Evolutionary conservation across 2,888 invertebrate species (phyloP).

Genomic region (Conchocele bisecta): DNA sequence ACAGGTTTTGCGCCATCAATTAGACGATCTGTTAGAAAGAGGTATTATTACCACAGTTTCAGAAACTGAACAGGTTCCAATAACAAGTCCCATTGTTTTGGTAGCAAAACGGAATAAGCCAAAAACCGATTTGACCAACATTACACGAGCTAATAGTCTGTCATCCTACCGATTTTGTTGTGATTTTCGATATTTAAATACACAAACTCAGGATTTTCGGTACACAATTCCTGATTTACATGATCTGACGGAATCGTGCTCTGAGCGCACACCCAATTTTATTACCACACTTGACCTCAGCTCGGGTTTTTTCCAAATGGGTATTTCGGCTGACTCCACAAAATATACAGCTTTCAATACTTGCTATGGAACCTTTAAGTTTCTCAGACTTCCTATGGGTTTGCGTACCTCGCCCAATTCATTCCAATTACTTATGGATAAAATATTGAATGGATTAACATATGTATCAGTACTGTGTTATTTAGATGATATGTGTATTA

Average conservation of each 20-base stretch:
- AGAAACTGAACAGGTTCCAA: slow-evolving; percentile 23
- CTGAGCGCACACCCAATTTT: slow-evolving; percentile 30
- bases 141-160: slow-evolving; percentile 23
- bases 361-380: slow-evolving; percentile 48
- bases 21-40: slow-evolving; percentile 27
- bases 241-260: slow-evolving; percentile 40
- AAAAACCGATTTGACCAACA: slow-evolving; percentile 5
- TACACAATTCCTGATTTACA: slow-evolving; percentile 39
- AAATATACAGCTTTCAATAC: slow-evolving; percentile 50
- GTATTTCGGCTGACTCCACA: slow-evolving; percentile 15
- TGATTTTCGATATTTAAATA: slow-evolving; percentile 43
- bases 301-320: slow-evolving; percentile 21
- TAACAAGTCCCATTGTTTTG: slow-evolving; percentile 32
- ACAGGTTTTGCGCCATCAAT: slow-evolving; percentile 22
- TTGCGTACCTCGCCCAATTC: slow-evolving; percentile 42
- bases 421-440: slow-evolving; percentile 56
- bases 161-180: slow-evolving; percentile 35
- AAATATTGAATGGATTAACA: slow-evolving; percentile 41
- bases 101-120: slow-evolving; percentile 37
- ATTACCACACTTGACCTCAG: slow-evolving; percentile 9
- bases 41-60: slow-evolving; percentile 28
- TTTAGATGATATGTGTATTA: slow-evolving; percentile 46
- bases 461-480: slow-evolving; percentile 50
- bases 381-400: slow-evolving; percentile 49
- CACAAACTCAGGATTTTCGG: slow-evolving; percentile 39